A percentile compares a stretch with the other conserved stretches of the same genome.
phyloP scores from a whole-genome alignment of 2,888 invertebrate species.

The Conomelus anceps region DNA sequence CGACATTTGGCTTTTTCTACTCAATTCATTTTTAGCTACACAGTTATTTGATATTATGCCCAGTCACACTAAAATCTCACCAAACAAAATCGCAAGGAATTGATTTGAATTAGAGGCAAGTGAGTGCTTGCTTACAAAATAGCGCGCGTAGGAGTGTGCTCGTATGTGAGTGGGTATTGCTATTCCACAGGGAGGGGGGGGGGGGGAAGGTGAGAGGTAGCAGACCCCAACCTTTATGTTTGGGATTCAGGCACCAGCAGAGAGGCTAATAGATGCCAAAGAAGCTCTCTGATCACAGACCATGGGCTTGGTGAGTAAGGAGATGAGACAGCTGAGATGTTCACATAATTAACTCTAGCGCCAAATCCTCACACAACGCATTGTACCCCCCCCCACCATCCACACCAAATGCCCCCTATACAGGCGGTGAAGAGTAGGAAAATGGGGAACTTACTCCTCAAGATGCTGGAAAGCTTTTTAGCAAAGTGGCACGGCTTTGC shows the following conservation, averaged over 20 bases:
- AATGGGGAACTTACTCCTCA: neutral
- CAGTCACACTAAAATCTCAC: no score
- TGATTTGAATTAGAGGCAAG: neutral
- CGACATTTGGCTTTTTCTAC: no score
- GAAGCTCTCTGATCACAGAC: neutral
- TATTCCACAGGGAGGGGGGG: neutral
- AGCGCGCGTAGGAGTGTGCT: neutral
- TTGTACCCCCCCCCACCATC: neutral
- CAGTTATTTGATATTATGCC: no score
- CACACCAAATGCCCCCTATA: neutral
- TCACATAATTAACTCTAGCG: constrained; percentile 4
- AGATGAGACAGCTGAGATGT: neutral
- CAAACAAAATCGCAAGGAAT: neutral
- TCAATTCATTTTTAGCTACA: no score
- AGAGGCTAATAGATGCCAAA: neutral
- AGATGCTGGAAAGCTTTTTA: constrained; percentile 18
- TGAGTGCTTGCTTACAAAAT: neutral
- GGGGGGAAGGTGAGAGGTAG: neutral
- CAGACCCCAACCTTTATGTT: neutral
- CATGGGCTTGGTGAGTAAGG: neutral
- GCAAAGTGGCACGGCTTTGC: constrained; percentile 18
- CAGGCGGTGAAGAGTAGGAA: neutral
- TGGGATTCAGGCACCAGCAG: neutral
- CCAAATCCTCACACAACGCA: neutral
- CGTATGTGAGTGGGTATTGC: neutral